Conservation (phyloP, 2,797 vertebrate species). For the Brachyalestes nurse region DNA sequence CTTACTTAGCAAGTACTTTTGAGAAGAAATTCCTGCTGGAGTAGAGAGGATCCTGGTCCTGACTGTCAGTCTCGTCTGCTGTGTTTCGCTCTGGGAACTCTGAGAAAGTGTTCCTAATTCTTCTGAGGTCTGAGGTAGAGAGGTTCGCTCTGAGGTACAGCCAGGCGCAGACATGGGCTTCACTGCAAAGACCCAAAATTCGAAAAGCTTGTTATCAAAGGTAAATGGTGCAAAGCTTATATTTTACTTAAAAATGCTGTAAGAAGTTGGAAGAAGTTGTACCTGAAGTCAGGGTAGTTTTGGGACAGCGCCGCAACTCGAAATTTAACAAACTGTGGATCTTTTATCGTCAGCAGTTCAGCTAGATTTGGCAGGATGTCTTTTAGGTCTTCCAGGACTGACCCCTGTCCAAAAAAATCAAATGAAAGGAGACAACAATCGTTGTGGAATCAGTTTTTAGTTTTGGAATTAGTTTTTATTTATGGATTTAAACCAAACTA, state of each 20-base stretch:
- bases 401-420: conserved; percentile 77
- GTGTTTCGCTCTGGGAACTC: neutral
- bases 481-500: too few relatives aligned
- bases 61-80: neutral
- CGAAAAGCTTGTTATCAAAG: neutral
- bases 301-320: conserved; percentile 76
- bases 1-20: conserved; percentile 56
- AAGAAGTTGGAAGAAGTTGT: conserved; percentile 50
- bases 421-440: too few relatives aligned
- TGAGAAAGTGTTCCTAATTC: conserved; percentile 69
- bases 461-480: too few relatives aligned
- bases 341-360: conserved; percentile 82
- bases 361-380: conserved; percentile 75
- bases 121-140: conserved; percentile 64
- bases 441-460: too few relatives aligned
- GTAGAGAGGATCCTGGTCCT: neutral
- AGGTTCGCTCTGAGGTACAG: conserved; percentile 81
- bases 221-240: neutral
- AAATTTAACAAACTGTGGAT: conserved; percentile 79
- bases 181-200: conserved; percentile 65
- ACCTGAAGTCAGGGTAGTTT: conserved; percentile 82
- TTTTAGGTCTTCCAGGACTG: conserved; percentile 72
- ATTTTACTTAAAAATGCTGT: neutral
- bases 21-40: conserved; percentile 69
- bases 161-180: conserved; percentile 78